Evolutionary conservation across 2,888 invertebrate species (phyloP).

Genomic region (Philaethria dido): DNA sequence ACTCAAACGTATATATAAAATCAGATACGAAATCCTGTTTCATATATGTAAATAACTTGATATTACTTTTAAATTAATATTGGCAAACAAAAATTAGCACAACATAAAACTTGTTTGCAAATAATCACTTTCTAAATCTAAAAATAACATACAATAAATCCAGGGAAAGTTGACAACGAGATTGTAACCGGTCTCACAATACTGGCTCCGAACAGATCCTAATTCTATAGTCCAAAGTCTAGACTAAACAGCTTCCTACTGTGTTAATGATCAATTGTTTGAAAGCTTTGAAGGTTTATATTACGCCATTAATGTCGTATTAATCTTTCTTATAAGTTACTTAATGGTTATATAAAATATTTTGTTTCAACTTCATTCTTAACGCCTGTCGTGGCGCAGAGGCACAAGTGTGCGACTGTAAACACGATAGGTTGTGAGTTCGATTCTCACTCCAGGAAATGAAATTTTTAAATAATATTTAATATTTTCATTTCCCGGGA

Average conservation of each 20-base stretch:
- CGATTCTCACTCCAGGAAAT: no score
- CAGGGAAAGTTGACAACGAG: slow-evolving; percentile 23
- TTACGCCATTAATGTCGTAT: background rate
- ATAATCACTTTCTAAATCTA: slow-evolving; percentile 21
- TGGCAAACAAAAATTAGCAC: background rate
- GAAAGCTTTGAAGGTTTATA: background rate
- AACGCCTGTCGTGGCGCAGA: no score
- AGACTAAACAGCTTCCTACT: background rate
- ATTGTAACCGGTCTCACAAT: slow-evolving; percentile 17
- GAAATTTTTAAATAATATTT: no score
- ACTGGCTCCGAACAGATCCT: background rate
- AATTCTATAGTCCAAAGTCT: background rate
- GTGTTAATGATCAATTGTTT: slow-evolving; percentile 11
- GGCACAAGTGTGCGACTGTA: no score
- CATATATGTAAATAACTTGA: no score
- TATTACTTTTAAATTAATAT: background rate
- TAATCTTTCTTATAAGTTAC: no score
- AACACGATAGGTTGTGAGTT: no score
- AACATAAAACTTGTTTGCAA: background rate
- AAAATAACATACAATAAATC: slow-evolving; percentile 23
- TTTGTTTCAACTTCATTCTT: no score
- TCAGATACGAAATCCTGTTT: background rate
- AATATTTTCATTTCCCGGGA: no score
- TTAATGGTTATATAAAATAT: no score
- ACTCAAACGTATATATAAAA: no score